A percentile compares a stretch with the other conserved stretches of the same genome.
Evolutionary conservation across 2,888 invertebrate species (phyloP).

Genomic region (Mesorhabditis sp.): DNA sequence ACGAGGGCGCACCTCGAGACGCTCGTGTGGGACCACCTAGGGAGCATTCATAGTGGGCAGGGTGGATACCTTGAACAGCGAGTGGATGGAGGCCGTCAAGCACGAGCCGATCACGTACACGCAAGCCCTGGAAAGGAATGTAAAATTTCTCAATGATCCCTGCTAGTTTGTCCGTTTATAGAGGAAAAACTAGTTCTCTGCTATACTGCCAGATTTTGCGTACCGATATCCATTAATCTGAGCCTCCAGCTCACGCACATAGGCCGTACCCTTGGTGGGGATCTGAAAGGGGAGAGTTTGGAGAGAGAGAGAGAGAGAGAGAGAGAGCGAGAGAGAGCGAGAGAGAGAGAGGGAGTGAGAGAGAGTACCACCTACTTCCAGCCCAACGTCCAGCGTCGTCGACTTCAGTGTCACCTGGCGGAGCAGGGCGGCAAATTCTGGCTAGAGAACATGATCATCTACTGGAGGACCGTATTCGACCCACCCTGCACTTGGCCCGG

Average conservation of each 20-base stretch:
- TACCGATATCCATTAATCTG: neutral
- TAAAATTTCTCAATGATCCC: neutral
- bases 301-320: too few relatives aligned
- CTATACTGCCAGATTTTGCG: neutral
- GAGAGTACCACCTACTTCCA: too few relatives aligned
- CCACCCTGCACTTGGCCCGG: neutral
- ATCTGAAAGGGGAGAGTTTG: too few relatives aligned
- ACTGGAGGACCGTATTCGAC: neutral
- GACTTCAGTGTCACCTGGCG: neutral
- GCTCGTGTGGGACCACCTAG: neutral
- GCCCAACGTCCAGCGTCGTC: too few relatives aligned
- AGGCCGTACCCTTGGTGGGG: neutral
- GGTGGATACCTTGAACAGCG: neutral
- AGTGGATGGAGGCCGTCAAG: neutral
- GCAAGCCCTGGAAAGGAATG: neutral
- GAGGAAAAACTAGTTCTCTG: too few relatives aligned
- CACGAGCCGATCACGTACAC: conserved; percentile 2
- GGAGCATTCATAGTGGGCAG: too few relatives aligned
- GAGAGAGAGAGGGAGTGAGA: too few relatives aligned
- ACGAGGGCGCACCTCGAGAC: neutral
- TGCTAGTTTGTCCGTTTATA: too few relatives aligned
- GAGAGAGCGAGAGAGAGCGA: too few relatives aligned
- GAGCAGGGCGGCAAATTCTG: neutral
- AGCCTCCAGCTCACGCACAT: neutral
- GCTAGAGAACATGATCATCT: neutral